Conservation (phyloP, 2,113 vertebrate genomes). For the Entosphenus tridentatus region DNA sequence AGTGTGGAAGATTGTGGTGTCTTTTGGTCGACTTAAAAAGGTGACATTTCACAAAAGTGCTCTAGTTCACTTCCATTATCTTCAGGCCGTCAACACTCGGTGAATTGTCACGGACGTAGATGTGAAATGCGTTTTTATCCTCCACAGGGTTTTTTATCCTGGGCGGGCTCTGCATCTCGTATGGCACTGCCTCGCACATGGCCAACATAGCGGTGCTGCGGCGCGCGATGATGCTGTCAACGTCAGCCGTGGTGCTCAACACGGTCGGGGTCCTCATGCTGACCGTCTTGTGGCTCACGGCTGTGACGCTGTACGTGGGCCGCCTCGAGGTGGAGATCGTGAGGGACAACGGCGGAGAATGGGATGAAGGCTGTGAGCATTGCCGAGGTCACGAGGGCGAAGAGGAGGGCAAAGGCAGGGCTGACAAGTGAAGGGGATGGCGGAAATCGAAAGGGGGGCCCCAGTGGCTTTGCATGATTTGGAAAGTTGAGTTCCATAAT, state of each 20-base stretch:
- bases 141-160: constrained; percentile 53
- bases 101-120: too few relatives aligned
- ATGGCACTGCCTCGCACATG: constrained; percentile 35
- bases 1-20: too few relatives aligned
- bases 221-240: constrained; percentile 41
- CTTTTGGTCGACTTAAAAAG: too few relatives aligned
- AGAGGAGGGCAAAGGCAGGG: constrained; percentile 10
- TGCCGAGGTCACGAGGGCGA: constrained; percentile 15
- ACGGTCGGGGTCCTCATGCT: constrained; percentile 26
- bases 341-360: constrained; percentile 24
- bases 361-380: constrained; percentile 20
- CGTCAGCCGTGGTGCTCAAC: constrained; percentile 28
- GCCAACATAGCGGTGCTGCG: constrained; percentile 34
- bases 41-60: too few relatives aligned
- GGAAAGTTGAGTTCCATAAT: too few relatives aligned
- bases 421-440: constrained; percentile 15
- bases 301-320: constrained; percentile 57
- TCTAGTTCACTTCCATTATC: too few relatives aligned
- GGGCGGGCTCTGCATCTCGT: constrained; percentile 44
- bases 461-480: too few relatives aligned
- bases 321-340: constrained; percentile 56
- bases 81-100: too few relatives aligned
- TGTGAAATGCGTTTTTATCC: background rate
- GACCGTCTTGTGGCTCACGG: constrained; percentile 42
- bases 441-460: too few relatives aligned